Percentiles rank a stretch among this genome's conserved stretches.
Conservation (phyloP, 2,888 invertebrate species). For the Ypsolopha scabrella region DNA sequence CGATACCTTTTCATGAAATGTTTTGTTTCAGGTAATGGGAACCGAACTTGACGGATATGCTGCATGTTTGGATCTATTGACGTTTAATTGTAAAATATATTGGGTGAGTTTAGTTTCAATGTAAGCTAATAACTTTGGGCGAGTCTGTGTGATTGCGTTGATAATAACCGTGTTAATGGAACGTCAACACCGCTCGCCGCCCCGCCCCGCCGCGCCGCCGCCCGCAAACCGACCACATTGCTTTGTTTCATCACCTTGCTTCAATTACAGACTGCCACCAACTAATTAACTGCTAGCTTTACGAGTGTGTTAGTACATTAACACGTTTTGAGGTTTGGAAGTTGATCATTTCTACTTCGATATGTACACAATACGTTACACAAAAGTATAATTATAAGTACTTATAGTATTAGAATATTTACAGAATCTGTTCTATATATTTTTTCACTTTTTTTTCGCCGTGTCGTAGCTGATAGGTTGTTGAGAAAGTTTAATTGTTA, state of each 20-base stretch:
- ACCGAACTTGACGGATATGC: too few relatives aligned
- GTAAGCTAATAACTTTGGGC: not conserved
- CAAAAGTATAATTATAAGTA: too few relatives aligned
- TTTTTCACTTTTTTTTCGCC: too few relatives aligned
- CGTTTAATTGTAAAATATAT: not conserved
- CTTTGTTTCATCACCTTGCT: constrained; percentile 2
- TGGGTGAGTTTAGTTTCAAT: not conserved
- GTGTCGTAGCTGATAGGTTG: too few relatives aligned
- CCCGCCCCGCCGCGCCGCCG: constrained; percentile 8
- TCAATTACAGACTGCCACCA: not conserved
- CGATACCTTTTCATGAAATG: not conserved
- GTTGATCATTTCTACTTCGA: too few relatives aligned
- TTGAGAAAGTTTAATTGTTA: too few relatives aligned
- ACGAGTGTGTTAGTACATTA: not conserved
- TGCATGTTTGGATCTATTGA: not conserved
- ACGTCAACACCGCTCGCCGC: constrained; percentile 12
- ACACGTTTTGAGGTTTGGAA: too few relatives aligned
- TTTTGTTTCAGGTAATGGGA: constrained; percentile 2
- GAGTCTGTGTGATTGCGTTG: constrained; percentile 2
- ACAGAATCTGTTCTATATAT: too few relatives aligned
- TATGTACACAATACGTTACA: too few relatives aligned
- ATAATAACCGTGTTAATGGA: constrained; percentile 9
- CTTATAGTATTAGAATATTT: not conserved
- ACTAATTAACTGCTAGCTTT: not conserved
- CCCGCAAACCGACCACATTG: constrained; percentile 6